phyloP scores from a whole-genome alignment of 2,797 vertebrate species.

The Sebastes ruberrimus region DNA sequence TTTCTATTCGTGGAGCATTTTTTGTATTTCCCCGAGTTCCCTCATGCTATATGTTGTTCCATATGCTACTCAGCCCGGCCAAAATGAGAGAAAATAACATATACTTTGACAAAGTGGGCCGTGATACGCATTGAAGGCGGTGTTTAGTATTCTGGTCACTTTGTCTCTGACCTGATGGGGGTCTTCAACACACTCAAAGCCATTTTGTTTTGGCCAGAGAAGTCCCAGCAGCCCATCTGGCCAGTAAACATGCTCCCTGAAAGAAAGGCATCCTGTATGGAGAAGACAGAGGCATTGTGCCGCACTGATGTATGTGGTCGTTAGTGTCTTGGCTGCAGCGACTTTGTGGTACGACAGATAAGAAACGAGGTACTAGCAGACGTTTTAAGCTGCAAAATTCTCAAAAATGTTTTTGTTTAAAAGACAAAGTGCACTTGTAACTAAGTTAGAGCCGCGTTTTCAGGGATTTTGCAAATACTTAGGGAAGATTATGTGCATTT shows the following conservation, averaged over 20 bases:
- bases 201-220: conserved; percentile 71
- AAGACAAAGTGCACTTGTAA: not conserved
- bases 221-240: conserved; percentile 75
- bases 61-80: not conserved
- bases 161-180: conserved; percentile 59
- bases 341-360: conserved; percentile 45
- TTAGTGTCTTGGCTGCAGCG: conserved; percentile 39
- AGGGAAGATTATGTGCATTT: conserved; percentile 5
- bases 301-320: conserved; percentile 48
- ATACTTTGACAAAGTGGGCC: conserved; percentile 30
- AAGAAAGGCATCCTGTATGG: conserved; percentile 74
- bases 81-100: conserved; percentile 6
- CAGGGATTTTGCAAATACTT: conserved; percentile 26
- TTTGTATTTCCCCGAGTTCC: not conserved
- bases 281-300: conserved; percentile 71
- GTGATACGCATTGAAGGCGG: conserved; percentile 38
- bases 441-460: conserved; percentile 9
- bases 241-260: conserved; percentile 54
- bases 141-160: conserved; percentile 77
- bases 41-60: not conserved
- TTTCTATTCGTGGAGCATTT: conserved; percentile 37
- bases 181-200: conserved; percentile 72
- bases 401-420: not conserved
- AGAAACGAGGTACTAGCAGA: conserved; percentile 27
- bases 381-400: conserved; percentile 17